Percentiles rank a stretch among this genome's conserved stretches.
Conservation (phyloP, 2,888 invertebrate genomes). For the Ochlodes sylvanus region DNA sequence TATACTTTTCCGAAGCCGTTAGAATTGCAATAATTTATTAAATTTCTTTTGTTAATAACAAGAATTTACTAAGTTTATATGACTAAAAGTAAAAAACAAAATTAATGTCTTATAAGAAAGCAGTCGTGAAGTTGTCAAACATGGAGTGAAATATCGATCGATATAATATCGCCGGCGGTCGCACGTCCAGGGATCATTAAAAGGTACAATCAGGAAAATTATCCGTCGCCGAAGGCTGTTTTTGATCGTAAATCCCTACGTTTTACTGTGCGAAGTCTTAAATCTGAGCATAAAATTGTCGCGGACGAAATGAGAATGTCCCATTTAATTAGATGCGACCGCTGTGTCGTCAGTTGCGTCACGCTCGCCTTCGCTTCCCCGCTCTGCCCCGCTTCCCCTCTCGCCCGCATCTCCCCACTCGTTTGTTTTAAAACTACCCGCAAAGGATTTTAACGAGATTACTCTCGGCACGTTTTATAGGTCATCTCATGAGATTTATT, state of each 20-base stretch:
- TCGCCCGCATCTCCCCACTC: conserved; percentile 46
- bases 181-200: conserved; percentile 57
- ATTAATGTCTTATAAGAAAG: not conserved
- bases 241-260: conserved; percentile 64
- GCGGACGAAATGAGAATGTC: conserved; percentile 69
- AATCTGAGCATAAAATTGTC: conserved; percentile 75
- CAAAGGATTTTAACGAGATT: conserved; percentile 79
- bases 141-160: conserved; percentile 52
- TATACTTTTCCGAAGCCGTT: too few relatives aligned
- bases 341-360: conserved; percentile 56
- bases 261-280: conserved; percentile 70
- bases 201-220: conserved; percentile 66
- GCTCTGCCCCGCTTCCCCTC: conserved; percentile 37
- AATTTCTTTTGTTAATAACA: too few relatives aligned
- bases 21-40: too few relatives aligned
- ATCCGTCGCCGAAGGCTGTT: conserved; percentile 64
- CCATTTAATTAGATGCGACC: conserved; percentile 76
- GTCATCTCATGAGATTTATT: conserved; percentile 77
- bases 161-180: conserved; percentile 50
- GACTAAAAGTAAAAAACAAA: too few relatives aligned
- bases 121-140: conserved; percentile 47
- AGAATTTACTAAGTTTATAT: too few relatives aligned
- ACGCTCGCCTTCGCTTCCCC: conserved; percentile 42
- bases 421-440: conserved; percentile 74
- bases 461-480: conserved; percentile 74